Evolutionary conservation across 2,888 invertebrate species (phyloP), one percentile per base, ranked within the genome.

Genomic region (Chymomyza fuscimana): DNA sequence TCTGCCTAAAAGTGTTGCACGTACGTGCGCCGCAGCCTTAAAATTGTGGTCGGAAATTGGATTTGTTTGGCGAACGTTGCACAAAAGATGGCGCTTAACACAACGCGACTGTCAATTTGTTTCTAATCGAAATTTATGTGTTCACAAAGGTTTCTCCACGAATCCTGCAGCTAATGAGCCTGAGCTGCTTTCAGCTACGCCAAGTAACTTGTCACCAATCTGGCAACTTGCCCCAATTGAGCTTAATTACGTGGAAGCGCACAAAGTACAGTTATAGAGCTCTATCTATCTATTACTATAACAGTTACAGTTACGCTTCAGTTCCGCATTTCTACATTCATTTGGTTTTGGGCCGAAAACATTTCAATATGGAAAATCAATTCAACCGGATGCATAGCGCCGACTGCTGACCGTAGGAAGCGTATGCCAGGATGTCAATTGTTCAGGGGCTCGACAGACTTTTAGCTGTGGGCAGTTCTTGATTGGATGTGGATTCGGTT

Each of bases 381-480:
- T 85, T 82, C 76, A 82, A 77, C 85, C 89, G 85, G 85, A 86
- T 88, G 89, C 85, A 84, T 75, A 82, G 71, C 73, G 78, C 67
- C 72, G 69, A 54, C 82, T 74, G 76, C 72, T 82, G 82, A 81
- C 80, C 81, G 56, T 72, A 70, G 76, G 69, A 22, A 73, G 61
- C 40, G 62, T 32, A 63, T 59, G 73, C 67, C 84, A 87, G 81
- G 79, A 88, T 80, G 86, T 87, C 86, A 80, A 87, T 82, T 84
- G 82, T 84, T 40, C 36, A 10, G 65, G 63, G 16, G 54, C 16
- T 22, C 54, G 54, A 15, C 58, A 25, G 22, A 58, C 22, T 25
- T 58, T 58, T 58, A 25, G 58, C 58, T 29, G 22, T 58, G 16
- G 60, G 22, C 60, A n/a, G 32, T 36, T 12, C 36, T 32, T 36